Base-by-base conservation (phyloP, 1,140 invertebrate genomes). In the Parapsyche elsis region DNA sequence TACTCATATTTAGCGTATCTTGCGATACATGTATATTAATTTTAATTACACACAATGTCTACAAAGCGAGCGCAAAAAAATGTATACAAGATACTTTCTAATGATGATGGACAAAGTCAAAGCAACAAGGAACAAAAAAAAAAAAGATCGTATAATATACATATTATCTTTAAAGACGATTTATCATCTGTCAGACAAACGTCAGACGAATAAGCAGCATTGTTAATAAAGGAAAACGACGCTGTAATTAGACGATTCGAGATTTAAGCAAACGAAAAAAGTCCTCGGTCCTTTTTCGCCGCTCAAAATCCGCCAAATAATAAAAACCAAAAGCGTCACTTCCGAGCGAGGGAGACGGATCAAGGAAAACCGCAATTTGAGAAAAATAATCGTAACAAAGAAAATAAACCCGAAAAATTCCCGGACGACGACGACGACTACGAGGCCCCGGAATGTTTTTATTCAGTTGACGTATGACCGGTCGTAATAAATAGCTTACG, bases 401-500 rank as follows among this genome's bases (percentile, higher is more conserved):
- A 71, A 21, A 26, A 9, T 30, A 24, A 71, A 71, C 23, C 26
- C 1, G 53, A 59, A 16, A 59, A 59, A 16, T 59, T 59, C 53
- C 21, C 21, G 21, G 14, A 21, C 21, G 53, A n/a, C 14, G 53
- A 59, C 53, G 53, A 21, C 14, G 53, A n/a, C 53, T 59, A 10
- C 2, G 10, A 10, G 1, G 5, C 21, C 53, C 53, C n/a, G 53
- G 21, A 59, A 21, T 5, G 53, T 16, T 59, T 21, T 21, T 16
- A 21, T 16, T 21, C 53, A 21, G 1, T 21, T 59, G 21, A 59
- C 14, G 14, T 21, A 16, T 21, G 14, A 59, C 14, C 53, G n/a
- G 53, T 71, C 26, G 30, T 38, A 71, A 71, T 30, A 38, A 71
- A 71, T 71, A 53, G 71, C 12, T 9, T 19, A 9, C 45, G 71